phyloP scores from a whole-genome alignment of 1,140 invertebrate species.

The Temnothorax longispinosus region DNA sequence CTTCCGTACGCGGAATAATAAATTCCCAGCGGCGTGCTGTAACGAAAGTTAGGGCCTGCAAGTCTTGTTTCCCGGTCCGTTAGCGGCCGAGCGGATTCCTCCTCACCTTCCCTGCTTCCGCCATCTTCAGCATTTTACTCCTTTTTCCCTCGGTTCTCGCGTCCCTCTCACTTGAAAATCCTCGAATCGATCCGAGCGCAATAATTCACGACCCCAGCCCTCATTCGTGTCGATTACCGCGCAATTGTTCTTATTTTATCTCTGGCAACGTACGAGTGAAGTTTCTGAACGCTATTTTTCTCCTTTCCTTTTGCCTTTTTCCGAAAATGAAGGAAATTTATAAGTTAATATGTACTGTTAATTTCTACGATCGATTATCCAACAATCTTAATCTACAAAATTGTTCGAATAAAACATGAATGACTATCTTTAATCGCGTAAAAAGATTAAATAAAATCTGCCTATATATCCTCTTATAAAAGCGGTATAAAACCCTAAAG shows the following conservation, averaged over 20 bases:
- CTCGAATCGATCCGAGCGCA: slow-evolving; percentile 55
- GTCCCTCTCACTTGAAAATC: slow-evolving; percentile 34
- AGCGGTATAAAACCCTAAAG: no score
- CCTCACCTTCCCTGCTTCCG: slow-evolving; percentile 38
- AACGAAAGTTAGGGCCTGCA: slow-evolving; percentile 79
- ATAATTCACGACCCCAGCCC: slow-evolving; percentile 42
- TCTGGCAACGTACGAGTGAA: slow-evolving; percentile 31
- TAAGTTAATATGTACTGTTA: neutral
- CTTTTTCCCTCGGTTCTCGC: neutral
- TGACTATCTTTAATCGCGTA: neutral
- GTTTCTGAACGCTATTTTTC: slow-evolving; percentile 6
- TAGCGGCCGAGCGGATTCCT: slow-evolving; percentile 69
- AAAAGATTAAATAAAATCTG: neutral
- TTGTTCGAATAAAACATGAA: neutral
- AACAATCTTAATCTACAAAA: neutral
- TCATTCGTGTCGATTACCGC: slow-evolving; percentile 55
- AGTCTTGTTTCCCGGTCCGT: slow-evolving; percentile 80
- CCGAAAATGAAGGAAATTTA: slow-evolving; percentile 4
- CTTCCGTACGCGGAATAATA: slow-evolving; percentile 81
- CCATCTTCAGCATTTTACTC: slow-evolving; percentile 21
- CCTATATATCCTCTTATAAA: neutral
- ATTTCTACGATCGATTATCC: neutral
- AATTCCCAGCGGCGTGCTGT: slow-evolving; percentile 77
- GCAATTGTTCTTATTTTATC: slow-evolving; percentile 48
- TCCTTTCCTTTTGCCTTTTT: neutral